A percentile compares a stretch with the other conserved stretches of the same genome.
Evolutionary conservation across 2,797 vertebrate species (phyloP).

Genomic region (Lepidocolaptes lacrymiger): DNA sequence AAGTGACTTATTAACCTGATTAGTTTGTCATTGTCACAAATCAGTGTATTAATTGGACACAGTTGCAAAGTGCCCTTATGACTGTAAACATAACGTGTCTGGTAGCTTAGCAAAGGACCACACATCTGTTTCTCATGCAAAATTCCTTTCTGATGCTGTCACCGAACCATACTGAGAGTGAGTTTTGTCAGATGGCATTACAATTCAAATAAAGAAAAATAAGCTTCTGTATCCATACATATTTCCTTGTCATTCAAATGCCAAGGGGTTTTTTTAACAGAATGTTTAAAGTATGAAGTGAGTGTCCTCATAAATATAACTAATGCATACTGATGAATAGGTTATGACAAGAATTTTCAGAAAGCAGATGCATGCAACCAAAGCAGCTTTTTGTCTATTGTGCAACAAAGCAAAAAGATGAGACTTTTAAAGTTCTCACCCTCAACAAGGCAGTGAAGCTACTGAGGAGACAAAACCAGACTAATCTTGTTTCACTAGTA

Average conservation of each 20-base stretch:
- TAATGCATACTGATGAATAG: slow-evolving; percentile 50
- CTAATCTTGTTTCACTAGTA: background rate
- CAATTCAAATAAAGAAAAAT: slow-evolving; percentile 74
- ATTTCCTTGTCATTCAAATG: slow-evolving; percentile 62
- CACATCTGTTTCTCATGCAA: slow-evolving; percentile 46
- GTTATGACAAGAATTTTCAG: slow-evolving; percentile 29
- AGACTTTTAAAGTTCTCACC: background rate
- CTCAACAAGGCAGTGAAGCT: background rate
- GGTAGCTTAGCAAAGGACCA: slow-evolving; percentile 54
- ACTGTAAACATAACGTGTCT: slow-evolving; percentile 66
- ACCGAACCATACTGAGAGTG: slow-evolving; percentile 49
- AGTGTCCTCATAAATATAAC: slow-evolving; percentile 59
- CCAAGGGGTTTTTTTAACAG: slow-evolving; percentile 26
- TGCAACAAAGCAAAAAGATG: slow-evolving; percentile 11
- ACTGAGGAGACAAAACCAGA: background rate
- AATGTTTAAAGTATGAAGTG: slow-evolving; percentile 51
- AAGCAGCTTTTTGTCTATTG: slow-evolving; percentile 25
- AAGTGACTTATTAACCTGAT: slow-evolving; percentile 23
- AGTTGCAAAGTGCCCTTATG: slow-evolving; percentile 45
- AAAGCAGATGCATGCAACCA: background rate
- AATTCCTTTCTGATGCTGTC: slow-evolving; percentile 54
- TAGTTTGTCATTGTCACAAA: slow-evolving; percentile 61
- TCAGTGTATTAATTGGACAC: slow-evolving; percentile 42
- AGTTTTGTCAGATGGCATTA: slow-evolving; percentile 73
- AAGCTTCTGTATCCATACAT: slow-evolving; percentile 57